These are phyloP conservation scores for Oncorhynchus masou DNA, from an alignment of 2,113 vertebrate species.

Conservation along the genomic window DNA sequence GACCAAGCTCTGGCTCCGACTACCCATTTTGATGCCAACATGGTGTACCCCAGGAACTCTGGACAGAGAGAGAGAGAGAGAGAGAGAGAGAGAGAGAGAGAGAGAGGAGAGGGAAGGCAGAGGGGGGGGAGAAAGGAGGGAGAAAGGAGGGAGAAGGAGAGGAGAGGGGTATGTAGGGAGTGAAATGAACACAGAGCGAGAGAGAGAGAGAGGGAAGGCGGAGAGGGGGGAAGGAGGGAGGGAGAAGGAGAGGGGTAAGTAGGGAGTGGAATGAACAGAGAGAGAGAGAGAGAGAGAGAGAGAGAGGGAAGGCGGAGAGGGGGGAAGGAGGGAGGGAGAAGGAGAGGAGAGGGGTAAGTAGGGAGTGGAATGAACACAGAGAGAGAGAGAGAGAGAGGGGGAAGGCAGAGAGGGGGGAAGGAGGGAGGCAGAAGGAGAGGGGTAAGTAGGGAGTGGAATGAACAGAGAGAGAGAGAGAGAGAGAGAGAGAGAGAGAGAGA, in stretches of 20 bases:
- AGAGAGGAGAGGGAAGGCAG: not conserved
- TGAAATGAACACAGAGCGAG: not conserved
- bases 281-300: slow-evolving; percentile 9
- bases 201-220: not conserved
- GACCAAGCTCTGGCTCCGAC: slow-evolving; percentile 52
- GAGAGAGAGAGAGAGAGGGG: not conserved
- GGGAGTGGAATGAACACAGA: too few species aligned
- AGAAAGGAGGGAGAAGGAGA: not conserved
- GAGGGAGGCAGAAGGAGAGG: not conserved
- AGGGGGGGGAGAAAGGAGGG: not conserved
- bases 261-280: not conserved
- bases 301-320: slow-evolving; percentile 17
- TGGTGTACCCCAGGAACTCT: slow-evolving; percentile 40
- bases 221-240: not conserved
- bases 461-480: too few species aligned
- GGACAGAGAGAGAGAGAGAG: slow-evolving; percentile 22
- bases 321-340: not conserved
- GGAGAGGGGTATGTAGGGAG: not conserved
- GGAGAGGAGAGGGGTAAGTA: not conserved
- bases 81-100: slow-evolving; percentile 15
- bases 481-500: not conserved
- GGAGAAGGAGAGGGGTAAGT: not conserved
- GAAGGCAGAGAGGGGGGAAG: not conserved
- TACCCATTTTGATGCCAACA: slow-evolving; percentile 52
- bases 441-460: too few species aligned